Percentiles rank a stretch among this genome's conserved stretches.
Conservation (phyloP, 2,113 vertebrate genomes). For the Struthidea cinerea region DNA sequence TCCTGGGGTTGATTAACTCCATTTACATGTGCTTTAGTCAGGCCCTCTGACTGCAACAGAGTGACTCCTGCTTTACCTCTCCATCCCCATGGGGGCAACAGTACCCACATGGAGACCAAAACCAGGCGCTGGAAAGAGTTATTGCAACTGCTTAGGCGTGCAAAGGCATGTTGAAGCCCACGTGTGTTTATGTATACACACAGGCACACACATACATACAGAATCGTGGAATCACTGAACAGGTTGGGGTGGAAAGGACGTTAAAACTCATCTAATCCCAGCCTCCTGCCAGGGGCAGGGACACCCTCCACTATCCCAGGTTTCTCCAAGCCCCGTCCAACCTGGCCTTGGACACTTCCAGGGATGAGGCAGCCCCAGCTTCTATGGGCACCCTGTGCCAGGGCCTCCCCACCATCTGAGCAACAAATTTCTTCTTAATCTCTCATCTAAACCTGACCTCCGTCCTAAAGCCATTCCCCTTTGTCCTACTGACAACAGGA, state of each 20-base stretch:
- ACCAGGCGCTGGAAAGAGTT: neutral
- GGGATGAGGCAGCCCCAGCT: neutral
- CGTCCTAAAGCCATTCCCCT: neutral
- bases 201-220: accelerated
- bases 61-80: neutral
- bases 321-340: neutral
- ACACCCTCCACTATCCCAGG: neutral
- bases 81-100: neutral
- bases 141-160: neutral
- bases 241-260: neutral
- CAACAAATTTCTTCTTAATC: neutral
- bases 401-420: neutral
- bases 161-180: accelerated
- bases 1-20: accelerated
- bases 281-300: neutral
- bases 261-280: neutral
- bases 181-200: accelerated
- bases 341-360: neutral
- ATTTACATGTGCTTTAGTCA: accelerated
- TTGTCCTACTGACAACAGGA: accelerated
- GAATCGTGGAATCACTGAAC: neutral
- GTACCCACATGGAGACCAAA: neutral
- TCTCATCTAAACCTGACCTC: neutral
- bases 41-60: neutral
- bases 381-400: neutral